Percentiles rank a stretch among this genome's conserved stretches.
Evolutionary conservation across 2,797 vertebrate genomes (phyloP).

Genomic region (Tadarida brasiliensis): DNA sequence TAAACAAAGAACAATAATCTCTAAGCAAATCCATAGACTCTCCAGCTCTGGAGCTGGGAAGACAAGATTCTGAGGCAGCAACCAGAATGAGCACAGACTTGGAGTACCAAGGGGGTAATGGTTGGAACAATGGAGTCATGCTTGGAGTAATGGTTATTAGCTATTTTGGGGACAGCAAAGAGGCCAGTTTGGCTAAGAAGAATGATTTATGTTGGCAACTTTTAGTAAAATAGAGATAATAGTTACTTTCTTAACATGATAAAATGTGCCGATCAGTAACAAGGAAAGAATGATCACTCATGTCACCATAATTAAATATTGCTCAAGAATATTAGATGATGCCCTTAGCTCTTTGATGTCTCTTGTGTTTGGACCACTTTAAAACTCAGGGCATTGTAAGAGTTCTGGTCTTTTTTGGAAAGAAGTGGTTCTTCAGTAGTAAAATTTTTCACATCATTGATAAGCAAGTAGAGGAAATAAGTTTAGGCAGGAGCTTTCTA

Average conservation of each 20-base stretch:
- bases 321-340: background rate
- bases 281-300: background rate
- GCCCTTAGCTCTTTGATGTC: background rate
- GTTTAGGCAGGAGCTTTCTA: conserved; percentile 26
- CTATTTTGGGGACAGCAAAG: conserved; percentile 10
- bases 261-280: background rate
- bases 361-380: background rate
- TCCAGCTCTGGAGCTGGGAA: background rate
- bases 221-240: conserved; percentile 53
- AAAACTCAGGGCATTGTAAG: background rate
- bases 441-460: background rate
- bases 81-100: background rate
- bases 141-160: background rate
- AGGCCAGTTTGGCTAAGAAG: conserved; percentile 3
- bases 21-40: conserved; percentile 6
- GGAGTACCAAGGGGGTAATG: background rate
- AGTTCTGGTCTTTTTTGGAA: background rate
- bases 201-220: conserved; percentile 51
- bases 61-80: background rate
- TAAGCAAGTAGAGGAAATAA: background rate
- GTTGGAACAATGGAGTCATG: background rate
- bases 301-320: background rate
- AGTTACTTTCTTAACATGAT: conserved; percentile 50
- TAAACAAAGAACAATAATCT: conserved; percentile 44
- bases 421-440: background rate